A percentile compares a stretch with the other conserved stretches of the same genome.
Evolutionary conservation across 2,797 vertebrate species (phyloP).

Genomic region (Ispidina picta): DNA sequence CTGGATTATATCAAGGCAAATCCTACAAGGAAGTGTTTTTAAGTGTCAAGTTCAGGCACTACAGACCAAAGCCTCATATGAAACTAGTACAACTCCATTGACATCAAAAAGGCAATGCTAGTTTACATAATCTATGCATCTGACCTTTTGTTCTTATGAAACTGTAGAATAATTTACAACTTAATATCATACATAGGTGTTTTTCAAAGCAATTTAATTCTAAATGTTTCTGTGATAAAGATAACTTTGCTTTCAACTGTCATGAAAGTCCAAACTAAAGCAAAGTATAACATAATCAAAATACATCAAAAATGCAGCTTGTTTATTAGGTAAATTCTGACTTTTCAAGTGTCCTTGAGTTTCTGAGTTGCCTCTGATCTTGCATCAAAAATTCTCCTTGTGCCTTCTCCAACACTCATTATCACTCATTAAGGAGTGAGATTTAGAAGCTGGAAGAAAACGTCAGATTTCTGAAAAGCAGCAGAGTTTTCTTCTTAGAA

Average conservation of each 20-base stretch:
- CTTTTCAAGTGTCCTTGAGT: constrained; percentile 36
- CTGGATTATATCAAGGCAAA: background rate
- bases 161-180: constrained; percentile 27
- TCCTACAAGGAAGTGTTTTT: background rate
- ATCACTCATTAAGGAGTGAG: constrained; percentile 52
- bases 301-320: constrained; percentile 44
- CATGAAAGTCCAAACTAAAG: constrained; percentile 26
- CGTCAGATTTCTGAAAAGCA: constrained; percentile 1
- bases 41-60: background rate
- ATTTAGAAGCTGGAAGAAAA: constrained; percentile 52
- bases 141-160: constrained; percentile 40
- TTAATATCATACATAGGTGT: background rate
- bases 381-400: constrained; percentile 56
- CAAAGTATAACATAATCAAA: constrained; percentile 17
- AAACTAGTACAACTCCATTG: background rate
- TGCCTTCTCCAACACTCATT: constrained; percentile 51
- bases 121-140: constrained; percentile 10
- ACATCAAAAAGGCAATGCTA: background rate
- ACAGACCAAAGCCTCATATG: background rate
- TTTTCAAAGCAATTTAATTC: constrained; percentile 43
- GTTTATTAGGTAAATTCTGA: constrained; percentile 67
- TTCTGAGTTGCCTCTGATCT: constrained; percentile 40
- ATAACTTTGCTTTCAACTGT: constrained; percentile 46
- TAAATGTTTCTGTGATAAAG: constrained; percentile 50
- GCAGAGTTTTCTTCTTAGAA: background rate